Percentiles rank a stretch among this genome's conserved stretches.
phyloP scores from a whole-genome alignment of 2,888 invertebrate species.

The Neoscelio sp. region DNA sequence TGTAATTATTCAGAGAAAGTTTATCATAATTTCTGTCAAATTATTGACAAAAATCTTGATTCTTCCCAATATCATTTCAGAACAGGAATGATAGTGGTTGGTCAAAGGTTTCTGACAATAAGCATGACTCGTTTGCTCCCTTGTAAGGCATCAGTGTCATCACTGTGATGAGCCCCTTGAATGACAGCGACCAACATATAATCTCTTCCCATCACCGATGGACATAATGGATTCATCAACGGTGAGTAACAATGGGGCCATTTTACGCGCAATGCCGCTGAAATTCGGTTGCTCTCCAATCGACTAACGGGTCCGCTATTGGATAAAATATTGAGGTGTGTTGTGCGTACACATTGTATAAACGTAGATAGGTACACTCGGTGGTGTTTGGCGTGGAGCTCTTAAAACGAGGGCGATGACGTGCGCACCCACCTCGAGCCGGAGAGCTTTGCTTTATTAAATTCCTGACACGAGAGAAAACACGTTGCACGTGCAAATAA shows the following conservation, averaged over 20 bases:
- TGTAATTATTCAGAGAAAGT: conserved; percentile 8
- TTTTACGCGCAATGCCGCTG: conserved; percentile 54
- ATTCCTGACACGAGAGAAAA: conserved; percentile 71
- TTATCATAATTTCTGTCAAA: conserved; percentile 39
- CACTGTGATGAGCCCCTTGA: conserved; percentile 70
- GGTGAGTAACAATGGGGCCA: conserved; percentile 69
- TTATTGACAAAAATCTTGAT: no score
- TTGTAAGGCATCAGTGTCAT: conserved; percentile 70
- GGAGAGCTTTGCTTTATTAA: conserved; percentile 81
- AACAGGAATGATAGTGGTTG: conserved; percentile 44
- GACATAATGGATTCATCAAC: conserved; percentile 73
- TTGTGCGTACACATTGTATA: conserved; percentile 1
- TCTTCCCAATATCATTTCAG: conserved; percentile 38
- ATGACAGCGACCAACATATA: conserved; percentile 72
- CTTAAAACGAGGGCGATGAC: conserved; percentile 60
- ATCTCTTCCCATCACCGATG: conserved; percentile 72
- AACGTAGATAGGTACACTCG: conserved; percentile 5
- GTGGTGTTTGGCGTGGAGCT: conserved; percentile 43
- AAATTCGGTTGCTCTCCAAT: conserved; percentile 33
- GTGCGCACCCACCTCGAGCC: conserved; percentile 53
- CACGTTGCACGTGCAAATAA: conserved; percentile 66
- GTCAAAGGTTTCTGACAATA: conserved; percentile 75
- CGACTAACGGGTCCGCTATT: conserved; percentile 16
- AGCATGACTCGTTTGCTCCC: conserved; percentile 69
- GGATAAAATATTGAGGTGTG: conserved; percentile 33